Percentiles rank a stretch among this genome's conserved stretches.
Evolutionary conservation across 2,797 vertebrate species (phyloP).

Genomic region (Hypotaenidia philippensis): DNA sequence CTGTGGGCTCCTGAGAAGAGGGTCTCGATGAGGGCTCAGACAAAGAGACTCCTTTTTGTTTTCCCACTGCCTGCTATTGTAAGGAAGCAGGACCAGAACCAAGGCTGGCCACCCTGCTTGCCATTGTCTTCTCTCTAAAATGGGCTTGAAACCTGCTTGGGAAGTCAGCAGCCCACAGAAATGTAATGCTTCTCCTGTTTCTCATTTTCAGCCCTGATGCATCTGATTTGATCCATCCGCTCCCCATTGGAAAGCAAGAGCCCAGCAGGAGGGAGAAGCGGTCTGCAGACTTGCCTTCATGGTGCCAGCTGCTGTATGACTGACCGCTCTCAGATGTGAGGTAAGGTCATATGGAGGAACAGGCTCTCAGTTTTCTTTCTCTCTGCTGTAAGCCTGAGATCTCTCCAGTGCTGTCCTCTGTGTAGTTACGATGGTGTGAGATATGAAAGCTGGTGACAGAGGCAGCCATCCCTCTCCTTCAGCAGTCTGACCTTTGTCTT

Average conservation of each 20-base stretch:
- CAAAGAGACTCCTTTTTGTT: neutral
- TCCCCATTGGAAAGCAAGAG: accelerated
- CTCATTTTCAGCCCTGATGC: neutral
- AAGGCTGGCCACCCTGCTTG: accelerated
- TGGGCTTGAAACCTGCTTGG: neutral
- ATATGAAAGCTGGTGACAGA: neutral
- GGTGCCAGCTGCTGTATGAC: accelerated
- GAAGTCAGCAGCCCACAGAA: neutral
- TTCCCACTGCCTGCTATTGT: neutral
- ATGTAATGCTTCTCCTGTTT: accelerated
- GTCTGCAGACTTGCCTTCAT: accelerated
- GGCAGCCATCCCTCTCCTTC: neutral
- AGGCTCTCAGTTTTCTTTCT: neutral
- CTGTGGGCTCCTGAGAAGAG: neutral
- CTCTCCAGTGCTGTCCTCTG: neutral
- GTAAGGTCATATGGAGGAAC: neutral
- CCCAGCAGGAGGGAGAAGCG: neutral
- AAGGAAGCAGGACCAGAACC: neutral
- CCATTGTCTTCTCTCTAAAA: neutral
- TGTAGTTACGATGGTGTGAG: neutral
- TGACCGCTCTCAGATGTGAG: accelerated
- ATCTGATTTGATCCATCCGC: accelerated
- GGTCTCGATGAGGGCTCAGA: neutral
- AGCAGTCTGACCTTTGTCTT: neutral
- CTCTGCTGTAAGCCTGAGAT: neutral